Evolutionary conservation across 2,888 invertebrate genomes (phyloP).

Genomic region (Lampropteryx suffumata): DNA sequence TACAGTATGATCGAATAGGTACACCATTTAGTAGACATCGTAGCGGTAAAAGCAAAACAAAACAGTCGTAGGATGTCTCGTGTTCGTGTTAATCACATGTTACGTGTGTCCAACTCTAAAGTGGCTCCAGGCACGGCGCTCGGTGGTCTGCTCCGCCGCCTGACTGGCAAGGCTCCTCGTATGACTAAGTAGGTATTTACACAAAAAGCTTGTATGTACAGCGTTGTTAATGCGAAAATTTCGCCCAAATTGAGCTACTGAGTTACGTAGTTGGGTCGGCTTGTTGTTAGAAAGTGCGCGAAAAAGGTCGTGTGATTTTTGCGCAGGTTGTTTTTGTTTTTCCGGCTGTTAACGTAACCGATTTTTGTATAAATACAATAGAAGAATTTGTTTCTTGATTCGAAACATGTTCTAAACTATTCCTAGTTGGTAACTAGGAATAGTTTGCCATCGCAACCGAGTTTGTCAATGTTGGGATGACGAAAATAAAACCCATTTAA

Average conservation of each 20-base stretch:
- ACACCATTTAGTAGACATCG: slow-evolving; percentile 78
- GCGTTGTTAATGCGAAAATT: slow-evolving; percentile 79
- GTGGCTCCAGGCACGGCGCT: slow-evolving; percentile 41
- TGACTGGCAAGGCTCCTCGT: slow-evolving; percentile 39
- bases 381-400: slow-evolving; percentile 5
- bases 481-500: no score
- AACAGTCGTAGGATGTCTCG: slow-evolving; percentile 72
- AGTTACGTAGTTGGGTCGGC: slow-evolving; percentile 66
- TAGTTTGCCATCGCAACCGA: neutral
- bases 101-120: slow-evolving; percentile 49
- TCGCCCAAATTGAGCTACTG: slow-evolving; percentile 71
- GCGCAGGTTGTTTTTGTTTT: slow-evolving; percentile 17
- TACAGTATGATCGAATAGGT: slow-evolving; percentile 60
- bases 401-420: slow-evolving; percentile 2
- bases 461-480: neutral
- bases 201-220: slow-evolving; percentile 82
- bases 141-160: slow-evolving; percentile 50
- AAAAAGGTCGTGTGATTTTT: slow-evolving; percentile 19
- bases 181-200: slow-evolving; percentile 63
- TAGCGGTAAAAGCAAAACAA: slow-evolving; percentile 82
- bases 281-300: slow-evolving; percentile 30
- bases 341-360: slow-evolving; percentile 7
- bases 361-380: slow-evolving; percentile 2
- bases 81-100: slow-evolving; percentile 81
- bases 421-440: no score